phyloP scores from a whole-genome alignment of 1,140 invertebrate genomes.

The Lasaia peninsularis region DNA sequence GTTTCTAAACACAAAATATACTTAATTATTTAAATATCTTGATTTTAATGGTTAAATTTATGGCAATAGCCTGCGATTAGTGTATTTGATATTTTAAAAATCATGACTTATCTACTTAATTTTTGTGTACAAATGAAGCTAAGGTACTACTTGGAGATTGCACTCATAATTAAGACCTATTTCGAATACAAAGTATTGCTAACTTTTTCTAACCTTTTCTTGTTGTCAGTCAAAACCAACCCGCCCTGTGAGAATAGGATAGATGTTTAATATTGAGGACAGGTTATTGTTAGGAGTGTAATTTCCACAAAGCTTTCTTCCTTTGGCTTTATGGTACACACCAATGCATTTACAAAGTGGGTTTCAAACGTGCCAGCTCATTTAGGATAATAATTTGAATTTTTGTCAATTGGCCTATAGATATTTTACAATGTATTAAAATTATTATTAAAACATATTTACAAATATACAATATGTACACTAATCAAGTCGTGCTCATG shows the following conservation, averaged over 20 bases:
- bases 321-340: too few relatives aligned
- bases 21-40: background rate
- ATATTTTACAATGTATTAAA: background rate
- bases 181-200: too few relatives aligned
- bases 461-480: constrained; percentile 7
- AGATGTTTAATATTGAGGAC: too few relatives aligned
- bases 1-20: background rate
- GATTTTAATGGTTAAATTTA: constrained; percentile 38
- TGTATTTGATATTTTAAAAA: constrained; percentile 1
- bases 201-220: too few relatives aligned
- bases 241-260: too few relatives aligned
- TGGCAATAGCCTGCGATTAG: constrained; percentile 38
- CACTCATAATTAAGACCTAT: too few relatives aligned
- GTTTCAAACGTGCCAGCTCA: background rate
- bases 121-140: too few relatives aligned
- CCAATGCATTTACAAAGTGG: background rate
- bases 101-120: too few relatives aligned
- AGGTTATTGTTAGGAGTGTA: too few relatives aligned
- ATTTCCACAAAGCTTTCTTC: too few relatives aligned
- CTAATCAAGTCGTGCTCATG: constrained; percentile 36
- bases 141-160: too few relatives aligned
- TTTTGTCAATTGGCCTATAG: constrained; percentile 6
- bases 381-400: background rate
- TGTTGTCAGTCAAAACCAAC: too few relatives aligned
- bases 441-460: constrained; percentile 1